These are phyloP conservation scores for Colinus virginianus DNA, from an alignment of 2,113 vertebrate species.

Conservation along the genomic window DNA sequence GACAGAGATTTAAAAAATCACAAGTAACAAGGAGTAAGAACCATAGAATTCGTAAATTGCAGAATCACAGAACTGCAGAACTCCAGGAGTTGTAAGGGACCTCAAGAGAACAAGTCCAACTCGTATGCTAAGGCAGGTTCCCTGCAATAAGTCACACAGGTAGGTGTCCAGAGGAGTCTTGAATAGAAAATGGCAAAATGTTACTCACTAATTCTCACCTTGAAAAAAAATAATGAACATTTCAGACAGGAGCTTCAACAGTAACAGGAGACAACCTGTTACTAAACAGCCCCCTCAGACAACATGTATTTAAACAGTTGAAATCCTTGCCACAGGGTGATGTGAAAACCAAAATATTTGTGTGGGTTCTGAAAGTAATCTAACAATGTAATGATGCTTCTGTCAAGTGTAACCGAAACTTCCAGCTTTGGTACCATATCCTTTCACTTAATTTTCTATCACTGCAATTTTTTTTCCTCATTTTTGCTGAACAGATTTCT, in stretches of 20 bases:
- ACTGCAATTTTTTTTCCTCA: not conserved
- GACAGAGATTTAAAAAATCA: not conserved
- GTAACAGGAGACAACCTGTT: not conserved
- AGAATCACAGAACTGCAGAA: too few relatives aligned
- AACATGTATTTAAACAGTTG: not conserved
- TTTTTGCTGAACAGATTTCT: fast-evolving
- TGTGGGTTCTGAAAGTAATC: not conserved
- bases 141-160: too few relatives aligned
- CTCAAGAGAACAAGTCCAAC: too few relatives aligned
- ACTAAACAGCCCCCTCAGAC: not conserved
- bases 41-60: too few relatives aligned
- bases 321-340: not conserved
- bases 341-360: not conserved
- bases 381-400: not conserved
- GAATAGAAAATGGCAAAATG: not conserved
- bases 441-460: not conserved
- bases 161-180: too few relatives aligned
- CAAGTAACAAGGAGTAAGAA: not conserved
- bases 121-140: too few relatives aligned
- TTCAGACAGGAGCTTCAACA: not conserved
- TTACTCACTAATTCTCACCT: fast-evolving
- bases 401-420: not conserved
- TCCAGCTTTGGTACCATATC: not conserved
- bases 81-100: too few relatives aligned
- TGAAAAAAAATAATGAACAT: not conserved